Evolutionary conservation across 2,797 vertebrate genomes (phyloP).

Genomic region (Delichon dasypus): DNA sequence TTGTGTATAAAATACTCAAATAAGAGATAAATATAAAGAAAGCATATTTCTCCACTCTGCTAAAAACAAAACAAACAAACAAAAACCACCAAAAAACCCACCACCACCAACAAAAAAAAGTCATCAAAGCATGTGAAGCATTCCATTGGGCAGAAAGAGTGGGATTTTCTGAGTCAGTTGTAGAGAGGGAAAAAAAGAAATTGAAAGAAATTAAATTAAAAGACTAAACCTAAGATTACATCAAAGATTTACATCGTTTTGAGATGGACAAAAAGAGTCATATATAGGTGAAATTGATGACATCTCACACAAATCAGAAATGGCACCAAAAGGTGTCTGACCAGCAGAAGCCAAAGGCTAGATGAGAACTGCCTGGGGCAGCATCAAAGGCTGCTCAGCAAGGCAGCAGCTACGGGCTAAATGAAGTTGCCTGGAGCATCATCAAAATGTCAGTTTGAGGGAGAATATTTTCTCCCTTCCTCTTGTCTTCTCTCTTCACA

Average conservation of each 20-base stretch:
- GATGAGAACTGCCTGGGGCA: background rate
- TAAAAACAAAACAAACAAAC: fast-evolving
- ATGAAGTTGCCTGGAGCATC: background rate
- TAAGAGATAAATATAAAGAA: background rate
- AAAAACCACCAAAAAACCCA: too few species aligned
- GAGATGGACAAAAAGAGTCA: background rate
- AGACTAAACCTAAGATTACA: background rate
- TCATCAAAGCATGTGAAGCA: background rate
- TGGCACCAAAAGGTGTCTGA: background rate
- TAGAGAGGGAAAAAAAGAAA: background rate
- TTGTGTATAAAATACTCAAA: background rate
- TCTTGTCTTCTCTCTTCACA: background rate
- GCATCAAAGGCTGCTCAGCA: slow-evolving; percentile 5
- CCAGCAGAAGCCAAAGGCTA: background rate
- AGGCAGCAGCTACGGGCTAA: background rate
- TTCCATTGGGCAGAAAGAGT: background rate
- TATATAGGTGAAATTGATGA: background rate
- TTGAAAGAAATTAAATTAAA: background rate
- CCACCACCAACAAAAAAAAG: too few species aligned
- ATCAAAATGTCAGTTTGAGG: background rate
- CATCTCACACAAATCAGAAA: background rate
- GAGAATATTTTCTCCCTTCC: background rate
- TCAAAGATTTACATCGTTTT: background rate
- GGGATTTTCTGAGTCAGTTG: background rate
- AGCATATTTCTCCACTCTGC: background rate